These are phyloP conservation scores for Callipepla squamata DNA, from an alignment of 2,113 vertebrate genomes.

Conservation along the genomic window DNA sequence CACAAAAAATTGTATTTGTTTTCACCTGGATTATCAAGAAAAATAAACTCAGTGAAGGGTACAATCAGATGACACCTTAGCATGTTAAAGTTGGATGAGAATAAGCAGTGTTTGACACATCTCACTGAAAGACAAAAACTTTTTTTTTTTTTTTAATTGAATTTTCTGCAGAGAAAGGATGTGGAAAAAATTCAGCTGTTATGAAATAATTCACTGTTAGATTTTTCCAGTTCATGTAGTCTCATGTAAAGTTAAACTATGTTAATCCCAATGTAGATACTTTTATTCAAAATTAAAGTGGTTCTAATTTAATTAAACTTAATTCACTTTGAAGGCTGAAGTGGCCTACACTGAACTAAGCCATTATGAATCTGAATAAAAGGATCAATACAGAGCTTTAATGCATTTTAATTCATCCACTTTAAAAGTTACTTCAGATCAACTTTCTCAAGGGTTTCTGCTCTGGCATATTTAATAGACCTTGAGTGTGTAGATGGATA, in stretches of 20 bases:
- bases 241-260: background rate
- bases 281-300: background rate
- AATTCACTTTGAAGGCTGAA: conserved; percentile 14
- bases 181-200: background rate
- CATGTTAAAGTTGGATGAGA: background rate
- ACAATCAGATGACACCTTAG: background rate
- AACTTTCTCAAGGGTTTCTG: background rate
- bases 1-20: background rate
- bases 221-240: background rate
- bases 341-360: background rate
- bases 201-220: background rate
- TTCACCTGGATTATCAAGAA: background rate
- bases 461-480: background rate
- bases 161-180: background rate
- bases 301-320: background rate
- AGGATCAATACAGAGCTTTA: background rate
- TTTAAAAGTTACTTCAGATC: conserved; percentile 26
- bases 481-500: background rate
- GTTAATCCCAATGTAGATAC: background rate
- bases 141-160: background rate
- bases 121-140: background rate
- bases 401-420: conserved; percentile 2
- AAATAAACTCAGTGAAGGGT: background rate
- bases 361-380: conserved; percentile 3
- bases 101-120: background rate